Evolutionary conservation across 2,888 invertebrate genomes (phyloP), one percentile per base, ranked within the genome.

Genomic region (Axea sp.): DNA sequence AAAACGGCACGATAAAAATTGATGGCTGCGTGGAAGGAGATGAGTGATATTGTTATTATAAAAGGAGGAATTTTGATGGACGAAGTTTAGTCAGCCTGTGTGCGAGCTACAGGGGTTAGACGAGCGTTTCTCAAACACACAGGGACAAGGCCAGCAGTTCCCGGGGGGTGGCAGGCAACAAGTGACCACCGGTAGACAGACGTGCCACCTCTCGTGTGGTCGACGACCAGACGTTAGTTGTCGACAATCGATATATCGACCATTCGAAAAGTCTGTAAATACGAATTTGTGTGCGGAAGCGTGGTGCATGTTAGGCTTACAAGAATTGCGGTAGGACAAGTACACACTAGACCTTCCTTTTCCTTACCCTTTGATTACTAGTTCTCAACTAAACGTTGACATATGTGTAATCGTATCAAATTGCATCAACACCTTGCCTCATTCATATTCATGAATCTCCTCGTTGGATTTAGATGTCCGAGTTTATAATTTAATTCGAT

Each of bases 281-380:
- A 73, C 72, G 65, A 68, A 47, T 41, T 67, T 68, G 62, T 53
- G 67, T 39, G 64, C 62, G 71, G 35, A 75, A 41, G 72, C 60
- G 37, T 33, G 57, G 31, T 60, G 53, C 73, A 69, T 30, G 73
- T 59, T 67, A 73, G 73, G 73, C 80, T 80, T 80, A 80, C 81
- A 81, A 79, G 80, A 77, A 79, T 85, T 86, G 86, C 65, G 86
- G 84, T 86, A 86, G 86, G 85, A 83, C 85, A 85, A 78, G 86
- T 81, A 78, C 80, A 77, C 80, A 77, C 74, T 81, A 26, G 78
- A 79, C 76, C 81, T 77, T 80, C 76, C 76, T 76, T 72, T 73
- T 73, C 77, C 73, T 67, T 78, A 75, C 74, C 75, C 77, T 79
- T 80, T 73, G 67, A 71, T 74, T 67, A 64, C 62, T 67, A 37